Evolutionary conservation across 2,113 vertebrate genomes (phyloP).

Genomic region (Agapornis roseicollis): DNA sequence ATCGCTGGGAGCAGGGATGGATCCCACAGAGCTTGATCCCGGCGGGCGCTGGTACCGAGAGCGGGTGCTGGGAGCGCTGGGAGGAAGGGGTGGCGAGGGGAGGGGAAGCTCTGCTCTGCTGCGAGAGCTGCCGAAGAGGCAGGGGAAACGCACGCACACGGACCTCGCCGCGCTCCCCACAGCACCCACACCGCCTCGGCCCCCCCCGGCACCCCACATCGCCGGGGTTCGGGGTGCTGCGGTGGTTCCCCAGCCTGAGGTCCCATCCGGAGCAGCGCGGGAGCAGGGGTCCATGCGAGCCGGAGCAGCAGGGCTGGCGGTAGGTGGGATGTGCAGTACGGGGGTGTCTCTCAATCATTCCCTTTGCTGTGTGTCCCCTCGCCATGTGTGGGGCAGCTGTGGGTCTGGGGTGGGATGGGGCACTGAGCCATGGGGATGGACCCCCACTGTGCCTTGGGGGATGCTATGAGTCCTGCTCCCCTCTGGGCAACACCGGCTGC

Average conservation of each 20-base stretch:
- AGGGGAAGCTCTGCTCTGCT: constrained; percentile 23
- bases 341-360: background rate
- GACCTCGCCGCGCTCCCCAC: background rate
- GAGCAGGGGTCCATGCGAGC: background rate
- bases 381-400: background rate
- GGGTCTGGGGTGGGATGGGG: background rate
- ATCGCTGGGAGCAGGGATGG: background rate
- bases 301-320: background rate
- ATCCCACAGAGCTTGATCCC: background rate
- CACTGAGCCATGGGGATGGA: background rate
- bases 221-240: background rate
- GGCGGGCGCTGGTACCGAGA: background rate
- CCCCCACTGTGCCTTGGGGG: background rate
- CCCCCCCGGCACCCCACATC: background rate
- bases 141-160: background rate
- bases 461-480: background rate
- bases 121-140: background rate
- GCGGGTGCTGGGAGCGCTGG: background rate
- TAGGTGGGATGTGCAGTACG: background rate
- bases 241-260: background rate
- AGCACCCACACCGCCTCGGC: background rate
- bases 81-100: constrained; percentile 37
- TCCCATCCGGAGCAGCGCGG: background rate
- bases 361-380: background rate
- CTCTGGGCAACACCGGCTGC: background rate